Base-by-base conservation (phyloP, 1,140 invertebrate genomes). In the Leucophenga varia region DNA sequence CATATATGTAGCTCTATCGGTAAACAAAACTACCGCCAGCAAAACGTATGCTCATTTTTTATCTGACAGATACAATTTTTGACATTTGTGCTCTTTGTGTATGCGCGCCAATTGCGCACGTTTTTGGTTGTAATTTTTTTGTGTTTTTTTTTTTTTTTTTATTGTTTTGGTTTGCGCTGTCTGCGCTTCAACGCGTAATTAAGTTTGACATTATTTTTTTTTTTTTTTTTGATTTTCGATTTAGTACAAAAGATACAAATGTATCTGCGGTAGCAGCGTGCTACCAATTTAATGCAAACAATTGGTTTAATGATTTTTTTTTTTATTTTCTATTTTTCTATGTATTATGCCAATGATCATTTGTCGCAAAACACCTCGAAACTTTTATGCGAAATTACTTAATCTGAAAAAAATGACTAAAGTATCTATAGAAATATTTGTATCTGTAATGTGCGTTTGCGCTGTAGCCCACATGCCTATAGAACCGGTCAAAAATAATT, bases 111-210 rank as follows among this genome's bases (percentile, higher is more conserved):
- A 31, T 42, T 43, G 34, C 31, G 42, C 35, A n/a, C n/a, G n/a
- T n/a, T n/a, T n/a, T n/a, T n/a, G n/a, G n/a, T n/a, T n/a, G n/a
- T n/a, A n/a, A n/a, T n/a, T n/a, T n/a, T n/a, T n/a, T n/a, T n/a
- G n/a, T n/a, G n/a, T n/a, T n/a, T n/a, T n/a, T n/a, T n/a, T n/a
- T n/a, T n/a, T n/a, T n/a, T n/a, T n/a, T n/a, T n/a, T n/a, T n/a
- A n/a, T n/a, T n/a, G n/a, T n/a, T n/a, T n/a, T n/a, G n/a, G n/a
- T n/a, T 42, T 43, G 34, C 31, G 42, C 35, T 59, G 57, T 65
- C 67, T 67, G 53, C 63, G 63, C 63, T 56, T 67, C 61, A 49
- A 59, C 61, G 61, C 63, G 52, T 67, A 65, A 67, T 65, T 65
- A 61, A 61, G 43, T 65, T 67, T 59, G 61, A 59, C 61, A 64